phyloP scores from a whole-genome alignment of 2,113 vertebrate species.

The Colossoma macropomum region DNA sequence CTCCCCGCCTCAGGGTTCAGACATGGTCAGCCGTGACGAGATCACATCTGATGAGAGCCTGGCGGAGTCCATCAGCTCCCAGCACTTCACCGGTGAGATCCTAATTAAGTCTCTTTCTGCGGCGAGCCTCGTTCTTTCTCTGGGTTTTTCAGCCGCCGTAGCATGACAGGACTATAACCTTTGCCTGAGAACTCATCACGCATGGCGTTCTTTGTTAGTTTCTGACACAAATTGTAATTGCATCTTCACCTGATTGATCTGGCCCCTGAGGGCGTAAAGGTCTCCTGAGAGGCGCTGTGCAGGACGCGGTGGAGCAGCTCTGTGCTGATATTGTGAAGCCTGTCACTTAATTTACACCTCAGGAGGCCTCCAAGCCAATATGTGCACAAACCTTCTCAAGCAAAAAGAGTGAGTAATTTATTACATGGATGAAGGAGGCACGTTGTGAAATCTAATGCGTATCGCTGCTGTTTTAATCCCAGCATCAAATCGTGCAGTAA shows the following conservation, averaged over 20 bases:
- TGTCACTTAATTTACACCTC: conserved; percentile 38
- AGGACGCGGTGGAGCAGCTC: not conserved
- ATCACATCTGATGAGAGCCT: conserved; percentile 84
- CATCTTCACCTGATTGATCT: conserved; percentile 44
- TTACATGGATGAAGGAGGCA: not conserved
- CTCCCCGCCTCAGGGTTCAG: conserved; percentile 67
- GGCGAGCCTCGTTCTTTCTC: not conserved
- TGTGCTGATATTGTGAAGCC: not conserved
- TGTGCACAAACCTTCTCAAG: conserved; percentile 22
- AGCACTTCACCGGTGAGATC: conserved; percentile 85
- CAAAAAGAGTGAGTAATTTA: conserved; percentile 21
- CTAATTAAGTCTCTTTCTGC: not conserved
- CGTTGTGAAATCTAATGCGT: not conserved
- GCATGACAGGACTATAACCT: conserved; percentile 7
- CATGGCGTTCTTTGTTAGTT: conserved; percentile 34
- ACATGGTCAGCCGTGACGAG: conserved; percentile 77
- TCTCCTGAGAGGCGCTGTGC: not conserved
- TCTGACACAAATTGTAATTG: conserved; percentile 53
- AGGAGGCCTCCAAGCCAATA: conserved; percentile 8
- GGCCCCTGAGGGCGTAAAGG: conserved; percentile 23
- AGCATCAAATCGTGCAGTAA: not conserved
- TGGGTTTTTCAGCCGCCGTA: not conserved
- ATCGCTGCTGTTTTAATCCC: not conserved
- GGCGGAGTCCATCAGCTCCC: conserved; percentile 77
- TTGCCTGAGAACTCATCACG: conserved; percentile 22